These are phyloP conservation scores for Coluber constrictor DNA, from an alignment of 2,797 vertebrate genomes.

Conservation along the genomic window DNA sequence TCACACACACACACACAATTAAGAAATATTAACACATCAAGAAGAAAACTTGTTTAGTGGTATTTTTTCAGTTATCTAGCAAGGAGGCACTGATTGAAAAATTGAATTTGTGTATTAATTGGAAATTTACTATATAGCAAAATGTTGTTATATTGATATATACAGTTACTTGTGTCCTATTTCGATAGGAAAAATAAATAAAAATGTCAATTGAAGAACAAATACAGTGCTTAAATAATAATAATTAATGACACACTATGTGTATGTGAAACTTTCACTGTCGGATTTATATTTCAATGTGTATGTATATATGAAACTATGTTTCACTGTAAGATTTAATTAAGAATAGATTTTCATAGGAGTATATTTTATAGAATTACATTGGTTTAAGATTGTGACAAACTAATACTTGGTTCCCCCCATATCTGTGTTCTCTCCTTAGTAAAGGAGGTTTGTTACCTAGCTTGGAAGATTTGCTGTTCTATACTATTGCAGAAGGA, in stretches of 20 bases:
- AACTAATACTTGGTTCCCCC: slow-evolving; percentile 24
- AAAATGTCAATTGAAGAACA: neutral
- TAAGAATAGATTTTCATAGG: neutral
- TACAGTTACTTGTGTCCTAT: neutral
- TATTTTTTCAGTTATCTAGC: neutral
- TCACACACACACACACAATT: too few relatives aligned
- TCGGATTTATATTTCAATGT: neutral
- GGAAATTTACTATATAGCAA: neutral
- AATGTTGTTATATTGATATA: neutral
- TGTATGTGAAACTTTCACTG: neutral
- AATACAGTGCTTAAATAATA: neutral
- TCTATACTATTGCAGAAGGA: slow-evolving; percentile 98
- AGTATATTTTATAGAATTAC: neutral
- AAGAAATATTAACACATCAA: neutral
- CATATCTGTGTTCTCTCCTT: slow-evolving; percentile 19
- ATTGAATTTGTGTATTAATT: neutral
- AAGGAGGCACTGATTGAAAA: neutral
- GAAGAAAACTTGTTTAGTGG: neutral
- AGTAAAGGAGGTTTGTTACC: slow-evolving; percentile 93
- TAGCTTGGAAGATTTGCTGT: slow-evolving; percentile 96
- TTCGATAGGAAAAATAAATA: neutral
- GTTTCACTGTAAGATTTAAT: neutral
- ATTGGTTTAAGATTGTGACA: neutral
- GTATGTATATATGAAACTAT: neutral
- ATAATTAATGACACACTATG: neutral